Evolutionary conservation across 2,888 invertebrate genomes (phyloP), one percentile per base, ranked within the genome.

Genomic region (Himalopsyche anomala): DNA sequence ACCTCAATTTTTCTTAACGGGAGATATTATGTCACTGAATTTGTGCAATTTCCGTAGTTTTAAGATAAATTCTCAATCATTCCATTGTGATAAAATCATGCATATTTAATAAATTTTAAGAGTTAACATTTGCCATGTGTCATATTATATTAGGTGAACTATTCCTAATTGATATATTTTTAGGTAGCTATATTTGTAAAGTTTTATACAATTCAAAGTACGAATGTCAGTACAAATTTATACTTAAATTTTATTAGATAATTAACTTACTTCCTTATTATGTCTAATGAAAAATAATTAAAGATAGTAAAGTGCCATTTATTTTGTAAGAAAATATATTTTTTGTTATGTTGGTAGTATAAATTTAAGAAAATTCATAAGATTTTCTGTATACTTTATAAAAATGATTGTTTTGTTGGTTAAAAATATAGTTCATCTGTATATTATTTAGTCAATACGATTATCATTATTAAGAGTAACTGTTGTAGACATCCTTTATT

Each of bases 31-130:
- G 45, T 80, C 28, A 80, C 42, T 19, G 40, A 19, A 19, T 80
- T 42, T 80, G 80, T 80, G 80, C 80, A 42, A 80, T 80, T 45
- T 28, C 42, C 38, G 38, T 45, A 80, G 42, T 19, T 80, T 80
- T 17, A 28, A 19, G 15, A 80, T 19, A 80, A 42, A 11, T 40
- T 45, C 42, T 19, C 42, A 42, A 12, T 45, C 45, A 80, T 19
- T 80, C 28, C 42, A 15, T 40, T 45, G 80, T 80, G 80, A 80
- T 45, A 80, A 40, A 40, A 80, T 36, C 74, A 74, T 74, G 15
- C 38, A 74, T 74, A 62, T 74, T 74, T 74, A 11, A 12, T 74
- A 5, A 74, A 74, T 15, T 74, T 51, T 74, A 36, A 9, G 28
- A 8, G 36, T 74, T 38, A 15, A 74, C 15, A 5, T 36, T 74